Conservation (phyloP, 1,140 invertebrate species). For the Drosophila cardini region DNA sequence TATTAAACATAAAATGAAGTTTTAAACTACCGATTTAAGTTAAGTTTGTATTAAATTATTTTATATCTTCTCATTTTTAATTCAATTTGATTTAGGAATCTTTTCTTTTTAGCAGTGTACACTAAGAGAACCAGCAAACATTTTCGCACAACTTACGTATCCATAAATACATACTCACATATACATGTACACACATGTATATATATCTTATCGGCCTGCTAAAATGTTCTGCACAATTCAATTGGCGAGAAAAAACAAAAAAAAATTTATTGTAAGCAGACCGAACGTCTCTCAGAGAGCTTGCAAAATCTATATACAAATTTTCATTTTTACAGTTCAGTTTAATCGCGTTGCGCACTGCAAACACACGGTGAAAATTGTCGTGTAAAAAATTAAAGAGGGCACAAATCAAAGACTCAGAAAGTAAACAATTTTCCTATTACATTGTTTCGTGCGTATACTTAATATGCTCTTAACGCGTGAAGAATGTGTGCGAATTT, state of each 20-base stretch:
- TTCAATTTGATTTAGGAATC: too few relatives aligned
- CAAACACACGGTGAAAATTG: constrained; percentile 32
- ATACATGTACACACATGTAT: background rate
- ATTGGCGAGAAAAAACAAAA: constrained; percentile 15
- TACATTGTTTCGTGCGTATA: constrained; percentile 39
- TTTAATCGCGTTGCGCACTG: constrained; percentile 48
- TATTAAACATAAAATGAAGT: too few relatives aligned
- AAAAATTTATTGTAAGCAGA: background rate
- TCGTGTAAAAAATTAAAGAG: constrained; percentile 29
- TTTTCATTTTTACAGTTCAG: constrained; percentile 56
- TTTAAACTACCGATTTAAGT: too few relatives aligned
- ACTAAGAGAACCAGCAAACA: too few relatives aligned
- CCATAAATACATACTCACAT: too few relatives aligned
- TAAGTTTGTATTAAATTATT: too few relatives aligned
- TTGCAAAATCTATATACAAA: constrained; percentile 21
- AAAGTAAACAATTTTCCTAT: background rate
- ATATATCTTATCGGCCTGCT: constrained; percentile 1
- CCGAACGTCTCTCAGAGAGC: constrained; percentile 27
- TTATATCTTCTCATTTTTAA: too few relatives aligned
- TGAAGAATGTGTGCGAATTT: constrained; percentile 54
- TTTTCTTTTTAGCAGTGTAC: too few relatives aligned
- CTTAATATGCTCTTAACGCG: constrained; percentile 57
- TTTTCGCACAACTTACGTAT: too few relatives aligned
- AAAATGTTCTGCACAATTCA: constrained; percentile 18
- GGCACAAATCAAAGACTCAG: background rate